A percentile compares a stretch with the other conserved stretches of the same genome.
These are phyloP conservation scores for Zhuqinia jingwanae DNA, from an alignment of 2,888 invertebrate genomes.

Conservation along the genomic window DNA sequence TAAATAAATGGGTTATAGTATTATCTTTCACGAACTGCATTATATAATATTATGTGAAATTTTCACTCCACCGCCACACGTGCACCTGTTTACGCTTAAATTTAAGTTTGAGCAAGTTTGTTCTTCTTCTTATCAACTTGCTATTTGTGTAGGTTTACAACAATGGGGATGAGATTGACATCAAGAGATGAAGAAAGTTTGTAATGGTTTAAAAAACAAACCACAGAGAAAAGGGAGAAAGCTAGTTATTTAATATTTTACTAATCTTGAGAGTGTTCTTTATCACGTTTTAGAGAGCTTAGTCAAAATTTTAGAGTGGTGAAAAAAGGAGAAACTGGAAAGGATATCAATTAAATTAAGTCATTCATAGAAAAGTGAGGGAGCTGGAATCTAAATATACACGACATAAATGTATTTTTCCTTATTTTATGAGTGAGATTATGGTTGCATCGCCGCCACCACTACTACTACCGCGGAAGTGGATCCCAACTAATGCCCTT, in stretches of 20 bases:
- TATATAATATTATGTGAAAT: too few relatives aligned
- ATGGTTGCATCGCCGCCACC: too few relatives aligned
- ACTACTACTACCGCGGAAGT: background rate
- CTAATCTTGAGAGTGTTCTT: too few relatives aligned
- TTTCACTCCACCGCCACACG: background rate
- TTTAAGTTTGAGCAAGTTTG: background rate
- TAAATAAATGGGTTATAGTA: too few relatives aligned
- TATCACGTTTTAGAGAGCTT: too few relatives aligned
- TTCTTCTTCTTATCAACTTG: conserved; percentile 12
- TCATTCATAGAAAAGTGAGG: too few relatives aligned
- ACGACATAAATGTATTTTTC: background rate
- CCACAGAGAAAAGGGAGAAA: background rate
- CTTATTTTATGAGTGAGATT: conserved; percentile 15
- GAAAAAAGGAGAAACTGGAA: too few relatives aligned
- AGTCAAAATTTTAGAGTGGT: too few relatives aligned
- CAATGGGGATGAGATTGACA: conserved; percentile 14
- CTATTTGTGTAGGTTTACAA: conserved; percentile 15
- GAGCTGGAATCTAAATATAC: background rate
- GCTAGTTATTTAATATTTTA: conserved; percentile 7
- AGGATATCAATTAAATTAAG: too few relatives aligned
- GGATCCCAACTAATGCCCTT: conserved; percentile 23
- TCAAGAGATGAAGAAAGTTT: conserved; percentile 7
- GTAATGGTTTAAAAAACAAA: background rate
- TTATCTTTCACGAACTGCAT: too few relatives aligned
- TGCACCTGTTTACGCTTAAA: background rate